phyloP scores from a whole-genome alignment of 2,113 vertebrate species.

The Turnix velox region DNA sequence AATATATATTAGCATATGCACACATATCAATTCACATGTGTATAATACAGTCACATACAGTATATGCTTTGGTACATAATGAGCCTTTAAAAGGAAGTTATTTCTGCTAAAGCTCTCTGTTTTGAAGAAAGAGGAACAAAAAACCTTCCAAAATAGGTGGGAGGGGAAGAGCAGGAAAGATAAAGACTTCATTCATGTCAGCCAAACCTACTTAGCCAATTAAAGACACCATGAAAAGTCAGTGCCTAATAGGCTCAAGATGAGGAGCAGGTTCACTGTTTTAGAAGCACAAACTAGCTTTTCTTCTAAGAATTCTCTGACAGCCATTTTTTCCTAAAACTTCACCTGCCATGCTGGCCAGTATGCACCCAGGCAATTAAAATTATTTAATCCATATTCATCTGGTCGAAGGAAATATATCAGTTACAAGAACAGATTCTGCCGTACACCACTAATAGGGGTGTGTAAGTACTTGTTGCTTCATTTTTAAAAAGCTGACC shows the following conservation, averaged over 20 bases:
- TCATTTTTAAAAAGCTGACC: constrained; percentile 63
- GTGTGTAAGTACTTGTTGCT: constrained; percentile 68
- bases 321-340: neutral
- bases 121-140: constrained; percentile 61
- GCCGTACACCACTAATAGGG: constrained; percentile 30
- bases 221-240: constrained; percentile 70
- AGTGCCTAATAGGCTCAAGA: constrained; percentile 62
- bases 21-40: constrained; percentile 23
- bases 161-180: constrained; percentile 58
- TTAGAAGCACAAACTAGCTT: constrained; percentile 35
- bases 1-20: constrained; percentile 60
- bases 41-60: constrained; percentile 20
- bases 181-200: constrained; percentile 70
- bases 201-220: constrained; percentile 71
- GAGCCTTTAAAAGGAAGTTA: constrained; percentile 60
- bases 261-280: constrained; percentile 63
- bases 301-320: neutral
- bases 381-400: neutral
- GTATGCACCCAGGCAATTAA: neutral
- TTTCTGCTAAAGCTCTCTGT: constrained; percentile 56
- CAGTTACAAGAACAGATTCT: constrained; percentile 25
- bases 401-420: constrained; percentile 45
- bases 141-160: constrained; percentile 46
- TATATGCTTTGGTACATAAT: constrained; percentile 14
- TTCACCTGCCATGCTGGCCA: constrained; percentile 52